These are phyloP conservation scores for Rousettus leschenaultii DNA, from an alignment of 2,113 vertebrate species.

Conservation along the genomic window DNA sequence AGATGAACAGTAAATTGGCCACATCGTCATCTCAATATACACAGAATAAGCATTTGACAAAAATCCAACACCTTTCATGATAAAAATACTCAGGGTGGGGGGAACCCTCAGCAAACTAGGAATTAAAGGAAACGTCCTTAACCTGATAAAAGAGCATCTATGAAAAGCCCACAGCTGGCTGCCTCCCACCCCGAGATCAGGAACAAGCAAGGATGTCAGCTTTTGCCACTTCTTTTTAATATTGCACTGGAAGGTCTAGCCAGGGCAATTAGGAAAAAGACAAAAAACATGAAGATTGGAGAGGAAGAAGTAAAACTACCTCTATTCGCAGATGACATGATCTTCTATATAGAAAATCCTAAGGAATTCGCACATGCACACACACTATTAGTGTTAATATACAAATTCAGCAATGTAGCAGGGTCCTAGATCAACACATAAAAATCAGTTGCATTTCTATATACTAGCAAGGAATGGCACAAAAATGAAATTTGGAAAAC, in stretches of 20 bases:
- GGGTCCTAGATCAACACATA: background rate
- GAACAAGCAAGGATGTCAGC: background rate
- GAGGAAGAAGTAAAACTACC: background rate
- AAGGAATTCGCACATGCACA: background rate
- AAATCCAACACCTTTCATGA: background rate
- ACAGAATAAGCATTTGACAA: background rate
- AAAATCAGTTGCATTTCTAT: background rate
- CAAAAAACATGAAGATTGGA: background rate
- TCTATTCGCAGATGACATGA: background rate
- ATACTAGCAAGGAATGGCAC: background rate
- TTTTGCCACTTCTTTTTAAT: background rate
- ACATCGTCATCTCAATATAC: background rate
- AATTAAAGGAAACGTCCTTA: background rate
- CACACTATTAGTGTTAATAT: background rate
- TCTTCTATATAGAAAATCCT: background rate
- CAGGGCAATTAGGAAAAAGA: background rate
- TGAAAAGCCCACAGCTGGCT: background rate
- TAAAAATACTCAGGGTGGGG: background rate
- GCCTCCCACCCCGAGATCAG: background rate
- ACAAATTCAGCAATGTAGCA: background rate
- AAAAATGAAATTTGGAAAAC: background rate
- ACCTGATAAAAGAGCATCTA: background rate
- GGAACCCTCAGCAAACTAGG: background rate
- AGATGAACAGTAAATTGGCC: background rate
- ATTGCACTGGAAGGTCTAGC: background rate